phyloP scores from a whole-genome alignment of 2,888 invertebrate genomes.

The Thereva nobilitata region DNA sequence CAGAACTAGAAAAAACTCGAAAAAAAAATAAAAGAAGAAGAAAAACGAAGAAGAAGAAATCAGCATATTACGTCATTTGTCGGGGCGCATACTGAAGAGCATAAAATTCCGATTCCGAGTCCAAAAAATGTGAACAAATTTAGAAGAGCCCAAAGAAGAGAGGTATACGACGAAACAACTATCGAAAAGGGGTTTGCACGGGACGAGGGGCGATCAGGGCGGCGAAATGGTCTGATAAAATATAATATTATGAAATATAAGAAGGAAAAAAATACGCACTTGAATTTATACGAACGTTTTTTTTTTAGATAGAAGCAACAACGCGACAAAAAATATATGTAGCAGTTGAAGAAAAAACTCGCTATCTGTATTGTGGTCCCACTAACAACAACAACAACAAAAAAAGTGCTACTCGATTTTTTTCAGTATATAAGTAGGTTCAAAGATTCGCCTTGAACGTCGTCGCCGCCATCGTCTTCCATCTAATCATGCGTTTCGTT shows the following conservation, averaged over 20 bases:
- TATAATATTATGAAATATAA: constrained; percentile 4
- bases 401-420: too few relatives aligned
- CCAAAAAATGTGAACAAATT: too few relatives aligned
- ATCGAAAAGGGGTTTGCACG: neutral
- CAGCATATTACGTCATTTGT: constrained; percentile 32
- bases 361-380: too few relatives aligned
- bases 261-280: neutral
- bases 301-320: neutral
- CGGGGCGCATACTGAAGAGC: constrained; percentile 8
- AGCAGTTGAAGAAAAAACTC: neutral
- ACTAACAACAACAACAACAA: too few relatives aligned
- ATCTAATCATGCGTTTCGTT: constrained; percentile 38
- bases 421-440: constrained; percentile 17
- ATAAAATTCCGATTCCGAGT: too few relatives aligned
- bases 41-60: constrained; percentile 18
- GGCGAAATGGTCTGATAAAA: neutral
- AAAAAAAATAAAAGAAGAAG: neutral
- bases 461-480: neutral
- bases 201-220: constrained; percentile 1
- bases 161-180: constrained; percentile 8
- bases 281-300: neutral
- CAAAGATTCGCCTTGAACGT: constrained; percentile 42
- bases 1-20: neutral
- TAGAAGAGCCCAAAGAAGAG: too few relatives aligned
- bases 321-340: constrained; percentile 2